Percentiles rank a stretch among this genome's conserved stretches.
Conservation (phyloP, 2,888 invertebrate species). For the Cephus runcator region DNA sequence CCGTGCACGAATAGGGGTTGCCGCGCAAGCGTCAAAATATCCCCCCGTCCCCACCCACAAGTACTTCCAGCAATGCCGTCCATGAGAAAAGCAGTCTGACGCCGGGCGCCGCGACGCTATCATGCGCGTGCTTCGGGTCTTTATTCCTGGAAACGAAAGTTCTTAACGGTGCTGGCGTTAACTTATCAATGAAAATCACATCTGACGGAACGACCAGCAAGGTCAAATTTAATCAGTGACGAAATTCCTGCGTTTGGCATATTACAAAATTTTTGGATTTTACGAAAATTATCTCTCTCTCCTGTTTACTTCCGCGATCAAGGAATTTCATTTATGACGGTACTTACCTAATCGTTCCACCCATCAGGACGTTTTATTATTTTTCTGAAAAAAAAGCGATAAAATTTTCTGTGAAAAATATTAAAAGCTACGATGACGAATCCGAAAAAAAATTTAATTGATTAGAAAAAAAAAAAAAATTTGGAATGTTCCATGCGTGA, state of each 20-base stretch:
- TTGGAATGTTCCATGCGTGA: neutral
- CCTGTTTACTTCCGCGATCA: too few relatives aligned
- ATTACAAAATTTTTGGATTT: neutral
- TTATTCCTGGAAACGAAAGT: constrained; percentile 26
- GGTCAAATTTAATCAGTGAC: neutral
- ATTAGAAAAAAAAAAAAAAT: neutral
- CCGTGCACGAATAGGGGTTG: neutral
- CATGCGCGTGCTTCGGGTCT: constrained; percentile 55
- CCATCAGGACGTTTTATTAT: too few relatives aligned
- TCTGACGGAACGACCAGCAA: neutral
- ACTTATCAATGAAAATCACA: constrained; percentile 22
- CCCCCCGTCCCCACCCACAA: neutral
- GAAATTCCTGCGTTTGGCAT: neutral
- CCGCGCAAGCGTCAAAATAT: constrained; percentile 3
- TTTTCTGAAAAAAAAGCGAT: too few relatives aligned
- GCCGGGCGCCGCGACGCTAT: constrained; percentile 63
- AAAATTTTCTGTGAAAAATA: neutral
- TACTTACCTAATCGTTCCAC: too few relatives aligned
- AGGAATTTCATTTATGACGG: too few relatives aligned
- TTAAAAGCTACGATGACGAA: neutral
- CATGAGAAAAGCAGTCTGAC: constrained; percentile 56
- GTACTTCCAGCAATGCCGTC: constrained; percentile 3
- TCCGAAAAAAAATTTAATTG: neutral
- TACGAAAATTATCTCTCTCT: neutral
- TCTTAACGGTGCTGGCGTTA: constrained; percentile 29